These are phyloP conservation scores for Sorex fumeus DNA, from an alignment of 2,113 vertebrate genomes.

Conservation along the genomic window DNA sequence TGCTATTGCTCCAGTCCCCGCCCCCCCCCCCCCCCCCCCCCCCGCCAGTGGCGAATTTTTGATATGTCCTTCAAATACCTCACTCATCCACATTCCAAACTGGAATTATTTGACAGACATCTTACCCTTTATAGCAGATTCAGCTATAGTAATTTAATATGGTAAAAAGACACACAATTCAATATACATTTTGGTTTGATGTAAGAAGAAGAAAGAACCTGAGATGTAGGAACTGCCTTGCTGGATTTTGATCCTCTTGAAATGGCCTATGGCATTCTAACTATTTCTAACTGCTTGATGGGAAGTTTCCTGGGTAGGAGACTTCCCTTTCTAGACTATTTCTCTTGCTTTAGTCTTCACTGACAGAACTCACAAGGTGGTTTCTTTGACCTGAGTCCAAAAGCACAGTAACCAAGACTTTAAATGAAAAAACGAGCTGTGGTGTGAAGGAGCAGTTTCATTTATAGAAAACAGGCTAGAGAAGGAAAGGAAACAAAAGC, in stretches of 20 bases:
- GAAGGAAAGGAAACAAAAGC: conserved; percentile 43
- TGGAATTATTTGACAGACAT: not conserved
- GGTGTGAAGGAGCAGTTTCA: not conserved
- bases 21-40: too few species aligned
- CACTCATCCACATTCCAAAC: not conserved
- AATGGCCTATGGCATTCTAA: conserved; percentile 52
- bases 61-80: not conserved
- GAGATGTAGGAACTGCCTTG: conserved; percentile 27
- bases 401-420: conserved; percentile 33
- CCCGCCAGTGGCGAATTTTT: not conserved
- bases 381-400: conserved; percentile 57
- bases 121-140: not conserved
- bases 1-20: too few species aligned
- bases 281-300: conserved; percentile 47
- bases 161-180: not conserved
- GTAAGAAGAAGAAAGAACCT: not conserved
- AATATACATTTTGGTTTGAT: not conserved
- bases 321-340: conserved; percentile 25
- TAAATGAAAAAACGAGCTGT: not conserved
- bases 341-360: conserved; percentile 65
- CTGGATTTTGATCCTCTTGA: conserved; percentile 34
- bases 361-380: conserved; percentile 42
- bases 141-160: not conserved
- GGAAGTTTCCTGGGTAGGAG: conserved; percentile 49
- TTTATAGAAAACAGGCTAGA: conserved; percentile 52